Base-by-base conservation (phyloP, 2,113 vertebrate genomes). In the Melanerpes formicivorus region DNA sequence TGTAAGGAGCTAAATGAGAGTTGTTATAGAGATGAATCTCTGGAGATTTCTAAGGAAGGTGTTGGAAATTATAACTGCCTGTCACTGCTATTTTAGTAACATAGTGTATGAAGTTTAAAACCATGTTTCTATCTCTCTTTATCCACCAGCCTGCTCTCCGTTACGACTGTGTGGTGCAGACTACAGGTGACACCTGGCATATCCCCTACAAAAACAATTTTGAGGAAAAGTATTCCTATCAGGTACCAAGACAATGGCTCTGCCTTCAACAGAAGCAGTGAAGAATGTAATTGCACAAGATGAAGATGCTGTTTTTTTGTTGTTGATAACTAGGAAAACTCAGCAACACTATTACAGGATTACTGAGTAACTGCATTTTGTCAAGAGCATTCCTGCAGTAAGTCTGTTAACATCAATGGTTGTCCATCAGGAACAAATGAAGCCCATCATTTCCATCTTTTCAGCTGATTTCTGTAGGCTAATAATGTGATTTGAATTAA, bases 81-180 rank as follows among this genome's bases (percentile, higher is more conserved):
- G 3, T 46, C 79, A 59, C 18, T 70, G 22, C 4, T 58, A 42
- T 72, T 88, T 87, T 40, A 60, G 14, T 65, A 65, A 64, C 83
- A 29, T 12, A 10, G 46, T 72, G 6, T 44, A 25, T 66, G n/a
- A 88, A 88, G n/a, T 58, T 44, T 64, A n/a, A 83, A 77, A 5
- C n/a, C 52, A 16, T 9, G 5, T 0, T 80, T 87, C 70, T 59
- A 15, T 77, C 18, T 91, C 32, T 88, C 70, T 91, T 90, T 90
- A 90, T 96, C 94, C 93, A 89, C 93, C 97, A 99, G 99, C 96
- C 88, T 90, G 96, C 98, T 77, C 93, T 93, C 30, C 64, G n/a
- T 67, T 99, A 98, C 2, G 98, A 99, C 96, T 99, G 99, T 26
- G 98, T 99, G 65, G 75, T 99, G 34, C 99, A 99, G 97, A 98